Base-by-base conservation (phyloP, 2,113 vertebrate species). In the Hystrix cristata region DNA sequence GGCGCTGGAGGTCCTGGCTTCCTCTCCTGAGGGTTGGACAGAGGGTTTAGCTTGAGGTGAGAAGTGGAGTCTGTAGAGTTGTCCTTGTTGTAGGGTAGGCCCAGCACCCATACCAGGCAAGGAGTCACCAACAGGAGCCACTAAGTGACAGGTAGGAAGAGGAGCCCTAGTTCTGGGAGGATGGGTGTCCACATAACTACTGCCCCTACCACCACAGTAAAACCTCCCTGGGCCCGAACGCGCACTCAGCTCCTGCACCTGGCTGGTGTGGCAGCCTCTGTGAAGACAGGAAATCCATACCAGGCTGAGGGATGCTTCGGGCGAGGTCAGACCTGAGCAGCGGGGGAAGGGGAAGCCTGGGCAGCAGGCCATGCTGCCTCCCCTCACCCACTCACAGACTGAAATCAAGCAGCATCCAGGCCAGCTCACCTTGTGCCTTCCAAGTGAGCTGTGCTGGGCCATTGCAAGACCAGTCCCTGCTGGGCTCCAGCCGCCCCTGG, bases 231-330 rank as follows among this genome's bases (percentile, higher is more conserved):
- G 25, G 53, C 71, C 64, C 38, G 0, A 10, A 67, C 3, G 2
- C 55, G 57, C 10, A 0, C 31, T 31, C 34, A 5, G 19, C 12
- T 27, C 71, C 72, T 25, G 13, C 7, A 1, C 10, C 48, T 18
- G 2, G 51, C 53, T 12, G 11, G 13, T 2, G 0, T n/a, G 3
- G n/a, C 2, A 2, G 43, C 88, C 62, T 90, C 31, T 0, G 21
- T 8, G n/a, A 90, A 69, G 95, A 87, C 72, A 93, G 81, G 67
- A 97, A 95, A 96, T 90, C 95, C 85, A 88, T 72, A 79, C 53
- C 4, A 5, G 8, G 53, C 80, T 80, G 78, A 95, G 78, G 27
- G 27, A 62, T 48, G 67, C 74, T 74, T 87, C 91, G 46, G 72
- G 72, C 0, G 1, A 95, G 48, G n/a, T 57, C 79, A 89, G 86